phyloP scores from a whole-genome alignment of 2,888 invertebrate species.

The Drosophila nigritarsus region DNA sequence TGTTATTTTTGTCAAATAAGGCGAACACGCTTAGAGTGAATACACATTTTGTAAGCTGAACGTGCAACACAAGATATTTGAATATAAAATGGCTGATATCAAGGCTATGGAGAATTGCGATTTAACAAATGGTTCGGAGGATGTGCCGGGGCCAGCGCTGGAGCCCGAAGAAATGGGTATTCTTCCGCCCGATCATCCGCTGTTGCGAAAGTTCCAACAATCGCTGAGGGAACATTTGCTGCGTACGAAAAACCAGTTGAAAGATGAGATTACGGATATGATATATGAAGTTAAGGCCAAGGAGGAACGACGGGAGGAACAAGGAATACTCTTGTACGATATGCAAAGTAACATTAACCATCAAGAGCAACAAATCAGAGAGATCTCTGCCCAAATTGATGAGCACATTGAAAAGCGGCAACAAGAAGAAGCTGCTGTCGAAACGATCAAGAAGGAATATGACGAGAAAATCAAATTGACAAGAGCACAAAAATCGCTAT shows the following conservation, averaged over 20 bases:
- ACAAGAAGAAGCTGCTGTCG: conserved; percentile 82
- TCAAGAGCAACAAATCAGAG: conserved; percentile 85
- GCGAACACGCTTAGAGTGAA: not conserved
- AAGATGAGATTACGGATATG: conserved; percentile 89
- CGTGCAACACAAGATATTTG: not conserved
- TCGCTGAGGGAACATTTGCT: conserved; percentile 88
- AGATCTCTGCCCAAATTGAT: conserved; percentile 84
- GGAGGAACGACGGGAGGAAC: conserved; percentile 83
- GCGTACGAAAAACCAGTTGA: conserved; percentile 88
- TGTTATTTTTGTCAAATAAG: conserved; percentile 20
- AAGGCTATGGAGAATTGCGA: conserved; percentile 48
- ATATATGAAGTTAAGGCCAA: conserved; percentile 85
- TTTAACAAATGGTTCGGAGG: conserved; percentile 46
- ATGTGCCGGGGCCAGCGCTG: conserved; percentile 9
- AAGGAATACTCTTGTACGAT: conserved; percentile 85
- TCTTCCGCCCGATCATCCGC: conserved; percentile 90
- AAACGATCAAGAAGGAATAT: conserved; percentile 81
- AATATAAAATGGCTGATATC: conserved; percentile 36
- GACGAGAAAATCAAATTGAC: conserved; percentile 75
- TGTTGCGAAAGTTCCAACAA: conserved; percentile 90
- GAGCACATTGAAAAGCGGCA: conserved; percentile 82
- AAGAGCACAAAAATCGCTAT: conserved; percentile 75
- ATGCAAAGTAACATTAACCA: conserved; percentile 85
- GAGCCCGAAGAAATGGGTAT: conserved; percentile 62
- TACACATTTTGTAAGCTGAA: conserved; percentile 4